Conservation (phyloP, 2,888 invertebrate species). For the Agonopterix arenella region DNA sequence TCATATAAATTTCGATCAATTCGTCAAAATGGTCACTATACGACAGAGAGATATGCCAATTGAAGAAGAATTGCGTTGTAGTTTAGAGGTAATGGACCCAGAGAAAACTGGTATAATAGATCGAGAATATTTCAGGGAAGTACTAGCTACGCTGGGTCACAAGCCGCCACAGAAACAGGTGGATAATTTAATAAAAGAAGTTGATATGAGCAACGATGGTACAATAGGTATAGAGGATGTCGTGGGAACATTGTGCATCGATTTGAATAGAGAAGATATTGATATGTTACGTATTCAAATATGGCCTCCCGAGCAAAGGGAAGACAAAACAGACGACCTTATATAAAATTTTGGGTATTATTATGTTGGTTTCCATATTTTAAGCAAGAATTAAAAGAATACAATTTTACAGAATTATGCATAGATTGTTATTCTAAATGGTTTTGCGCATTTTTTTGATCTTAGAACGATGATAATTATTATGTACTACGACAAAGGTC, state of each 20-base stretch:
- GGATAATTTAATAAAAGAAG: constrained; percentile 58
- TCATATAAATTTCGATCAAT: constrained; percentile 55
- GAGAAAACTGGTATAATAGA: constrained; percentile 43
- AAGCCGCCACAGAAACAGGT: constrained; percentile 45
- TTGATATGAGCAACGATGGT: constrained; percentile 61
- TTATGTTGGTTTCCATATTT: too few species aligned
- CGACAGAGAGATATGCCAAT: constrained; percentile 48
- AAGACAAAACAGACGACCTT: constrained; percentile 5
- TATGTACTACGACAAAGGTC: too few species aligned
- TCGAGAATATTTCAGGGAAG: constrained; percentile 47
- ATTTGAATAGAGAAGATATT: constrained; percentile 58
- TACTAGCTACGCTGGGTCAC: constrained; percentile 43
- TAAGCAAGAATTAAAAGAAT: too few species aligned
- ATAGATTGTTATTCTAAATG: too few species aligned
- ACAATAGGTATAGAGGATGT: constrained; percentile 61
- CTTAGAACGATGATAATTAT: too few species aligned
- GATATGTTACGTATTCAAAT: constrained; percentile 26
- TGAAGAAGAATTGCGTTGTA: constrained; percentile 55
- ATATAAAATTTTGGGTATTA: not conserved
- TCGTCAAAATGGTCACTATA: constrained; percentile 56
- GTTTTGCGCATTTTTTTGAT: too few species aligned
- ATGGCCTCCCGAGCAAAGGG: constrained; percentile 2
- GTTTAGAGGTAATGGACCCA: constrained; percentile 52
- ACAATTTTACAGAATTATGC: too few species aligned
- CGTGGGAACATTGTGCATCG: constrained; percentile 62